Evolutionary conservation across 2,888 invertebrate genomes (phyloP), one percentile per base, ranked within the genome.

Genomic region (Epiblema foenella): DNA sequence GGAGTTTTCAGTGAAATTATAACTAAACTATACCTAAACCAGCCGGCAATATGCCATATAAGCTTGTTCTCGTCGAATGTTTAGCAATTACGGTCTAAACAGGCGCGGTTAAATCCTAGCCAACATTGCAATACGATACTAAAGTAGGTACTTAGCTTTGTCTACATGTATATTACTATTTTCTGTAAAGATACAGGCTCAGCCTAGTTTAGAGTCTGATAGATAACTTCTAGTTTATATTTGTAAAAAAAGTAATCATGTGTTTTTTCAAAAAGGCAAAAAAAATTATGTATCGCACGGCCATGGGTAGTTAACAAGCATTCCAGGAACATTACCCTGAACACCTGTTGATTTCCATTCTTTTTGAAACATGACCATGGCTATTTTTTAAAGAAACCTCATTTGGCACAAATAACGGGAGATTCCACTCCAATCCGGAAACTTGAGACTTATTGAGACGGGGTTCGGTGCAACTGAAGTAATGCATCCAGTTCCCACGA

Each of bases 401-500:
- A 57, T 57, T 65, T 66, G 52, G 52, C 37, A 39, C 52, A 64
- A 24, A 52, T 64, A 51, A 71, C 39, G 33, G 37, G 4, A 29
- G 66, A 62, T 71, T 64, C 56, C 37, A 68, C 59, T 65, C 18
- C 59, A 73, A 72, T 68, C 64, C 59, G 72, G 67, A 59, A 64
- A 59, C 68, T 64, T 73, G 60, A 49, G 29, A 57, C 65, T 60
- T 64, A 68, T 59, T 58, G 42, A 59, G 62, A 39, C 37, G 29
- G 42, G 39, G 58, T 51, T 63, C 37, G 56, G 68, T 51, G 52
- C 65, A 39, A 18, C 66, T 69, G 68, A 52, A 68, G 70, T 73
- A 88, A 87, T 87, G 85, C 81, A 81, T 84, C 78, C 77, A 77
- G 83, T 89, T 89, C 88, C 85, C 89, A 89, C 88, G 88, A 78